phyloP scores from a whole-genome alignment of 2,797 vertebrate species.

The Aldrovandia affinis region DNA sequence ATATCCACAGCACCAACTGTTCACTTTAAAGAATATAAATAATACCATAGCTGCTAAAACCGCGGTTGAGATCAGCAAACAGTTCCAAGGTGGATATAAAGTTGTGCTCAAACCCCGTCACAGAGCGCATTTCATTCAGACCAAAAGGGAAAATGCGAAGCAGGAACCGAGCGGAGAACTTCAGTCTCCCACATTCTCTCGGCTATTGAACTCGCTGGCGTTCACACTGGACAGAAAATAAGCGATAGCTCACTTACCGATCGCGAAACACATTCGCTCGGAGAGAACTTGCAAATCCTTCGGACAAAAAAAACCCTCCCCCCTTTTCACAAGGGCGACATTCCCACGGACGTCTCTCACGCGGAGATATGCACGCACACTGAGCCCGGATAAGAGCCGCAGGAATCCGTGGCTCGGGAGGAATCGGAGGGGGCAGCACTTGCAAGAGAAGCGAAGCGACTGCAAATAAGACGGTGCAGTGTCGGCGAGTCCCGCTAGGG shows the following conservation, averaged over 20 bases:
- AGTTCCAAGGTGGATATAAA: not conserved
- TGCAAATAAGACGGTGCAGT: constrained; percentile 6
- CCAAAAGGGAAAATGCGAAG: not conserved
- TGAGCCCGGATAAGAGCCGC: constrained; percentile 19
- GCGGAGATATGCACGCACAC: constrained; percentile 11
- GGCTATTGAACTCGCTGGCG: not conserved
- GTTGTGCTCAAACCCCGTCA: not conserved
- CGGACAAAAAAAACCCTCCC: not conserved
- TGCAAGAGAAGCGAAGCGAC: not conserved
- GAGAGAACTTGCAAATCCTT: not conserved
- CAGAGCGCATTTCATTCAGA: not conserved
- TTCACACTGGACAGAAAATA: not conserved
- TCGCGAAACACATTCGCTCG: not conserved
- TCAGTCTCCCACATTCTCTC: not conserved
- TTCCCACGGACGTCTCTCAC: not conserved
- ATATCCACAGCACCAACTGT: not conserved
- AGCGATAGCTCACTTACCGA: not conserved
- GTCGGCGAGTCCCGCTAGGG: constrained; percentile 13
- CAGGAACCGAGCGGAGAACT: constrained; percentile 14
- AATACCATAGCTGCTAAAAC: not conserved
- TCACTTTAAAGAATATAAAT: not conserved
- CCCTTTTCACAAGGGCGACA: not conserved
- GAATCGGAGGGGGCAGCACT: constrained; percentile 28
- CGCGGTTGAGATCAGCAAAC: not conserved
- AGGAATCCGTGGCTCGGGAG: not conserved